phyloP scores from a whole-genome alignment of 2,113 vertebrate species.

The Meleagris gallopavo region DNA sequence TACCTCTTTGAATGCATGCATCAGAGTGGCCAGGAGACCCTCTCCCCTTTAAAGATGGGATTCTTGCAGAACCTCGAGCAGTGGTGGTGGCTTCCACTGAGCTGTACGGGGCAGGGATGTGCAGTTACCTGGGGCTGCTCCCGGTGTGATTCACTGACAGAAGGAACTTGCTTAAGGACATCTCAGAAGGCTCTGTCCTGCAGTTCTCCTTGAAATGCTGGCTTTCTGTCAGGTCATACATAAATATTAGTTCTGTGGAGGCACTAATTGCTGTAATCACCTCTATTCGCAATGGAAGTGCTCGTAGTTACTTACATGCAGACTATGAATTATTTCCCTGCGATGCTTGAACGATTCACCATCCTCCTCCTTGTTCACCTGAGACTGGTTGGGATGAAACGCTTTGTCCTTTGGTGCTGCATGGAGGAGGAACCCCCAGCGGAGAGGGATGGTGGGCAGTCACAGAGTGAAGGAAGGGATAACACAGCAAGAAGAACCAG shows the following conservation, averaged over 20 bases:
- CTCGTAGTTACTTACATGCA: neutral
- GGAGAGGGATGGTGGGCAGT: neutral
- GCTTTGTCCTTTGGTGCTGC: neutral
- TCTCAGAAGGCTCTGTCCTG: neutral
- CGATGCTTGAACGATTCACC: neutral
- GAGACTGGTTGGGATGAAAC: neutral
- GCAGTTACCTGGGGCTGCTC: neutral
- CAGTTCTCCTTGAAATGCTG: neutral
- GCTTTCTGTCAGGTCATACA: neutral
- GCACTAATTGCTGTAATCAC: neutral
- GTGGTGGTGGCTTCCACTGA: neutral
- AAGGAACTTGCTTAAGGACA: too few relatives aligned
- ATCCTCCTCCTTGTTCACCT: neutral
- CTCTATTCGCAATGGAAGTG: neutral
- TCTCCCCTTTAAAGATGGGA: neutral
- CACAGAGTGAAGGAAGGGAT: neutral
- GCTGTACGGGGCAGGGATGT: neutral
- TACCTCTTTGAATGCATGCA: neutral
- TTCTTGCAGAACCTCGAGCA: neutral
- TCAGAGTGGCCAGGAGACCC: neutral
- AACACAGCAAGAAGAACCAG: fast-evolving
- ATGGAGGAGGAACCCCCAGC: neutral
- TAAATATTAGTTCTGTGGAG: fast-evolving
- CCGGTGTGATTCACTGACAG: too few relatives aligned
- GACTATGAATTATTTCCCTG: neutral